Base-by-base conservation (phyloP, 2,797 vertebrate species). In the Orestias chungarensis region DNA sequence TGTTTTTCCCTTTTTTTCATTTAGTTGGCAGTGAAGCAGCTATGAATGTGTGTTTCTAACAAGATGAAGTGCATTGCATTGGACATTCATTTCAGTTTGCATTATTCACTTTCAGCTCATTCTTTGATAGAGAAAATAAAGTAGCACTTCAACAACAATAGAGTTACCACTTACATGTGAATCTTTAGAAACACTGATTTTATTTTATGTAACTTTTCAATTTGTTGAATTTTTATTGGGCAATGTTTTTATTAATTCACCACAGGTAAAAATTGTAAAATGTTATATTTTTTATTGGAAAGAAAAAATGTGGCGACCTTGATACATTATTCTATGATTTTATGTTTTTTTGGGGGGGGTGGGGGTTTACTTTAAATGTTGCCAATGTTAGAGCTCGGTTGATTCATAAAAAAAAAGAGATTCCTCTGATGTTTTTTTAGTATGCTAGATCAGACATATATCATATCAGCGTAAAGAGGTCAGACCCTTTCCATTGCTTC, bases 381-480 rank as follows among this genome's bases (percentile, higher is more conserved):
- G 20, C 59, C 27, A 54, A 20, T 54, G 7, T n/a, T 64, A 23
- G 49, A 0, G 29, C 20, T 74, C 59, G 38, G 9, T 67, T 75
- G 59, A 52, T 57, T 66, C 2, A 6, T 40, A 61, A 20, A 59
- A 54, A 54, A 57, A 64, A 52, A 64, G 55, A 54, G 0, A 72
- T 61, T 17, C 33, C 10, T 52, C 3, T 49, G 55, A 40, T 40
- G 70, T 78, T 69, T 70, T 40, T 44, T 61, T 62, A 55, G 7
- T 61, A 43, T 59, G 25, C 38, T 46, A 15, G 20, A 44, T 64
- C 4, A 14, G 54, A 80, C 61, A 69, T 71, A 50, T 61, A 49
- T 75, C 66, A 73, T 78, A 33, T 74, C 74, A 80, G 9, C 50
- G n/a, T 61, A 70, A 71, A 76, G 67, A 66, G 71, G 57, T 73